Conservation (phyloP, 2,113 vertebrate species). For the Calcarius ornatus region DNA sequence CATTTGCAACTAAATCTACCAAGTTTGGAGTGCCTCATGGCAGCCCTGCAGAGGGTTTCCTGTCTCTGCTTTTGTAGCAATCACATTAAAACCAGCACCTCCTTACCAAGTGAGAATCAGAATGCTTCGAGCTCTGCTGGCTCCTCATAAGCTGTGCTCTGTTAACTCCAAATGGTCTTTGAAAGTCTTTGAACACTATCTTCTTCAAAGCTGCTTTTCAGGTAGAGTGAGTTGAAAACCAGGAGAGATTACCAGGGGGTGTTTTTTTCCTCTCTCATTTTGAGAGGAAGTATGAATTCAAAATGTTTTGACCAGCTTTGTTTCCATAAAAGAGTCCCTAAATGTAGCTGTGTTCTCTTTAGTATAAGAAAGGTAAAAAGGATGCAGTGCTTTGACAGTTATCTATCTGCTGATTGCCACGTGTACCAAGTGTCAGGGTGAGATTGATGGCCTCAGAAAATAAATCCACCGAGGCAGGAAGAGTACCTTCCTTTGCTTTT, state of each 20-base stretch:
- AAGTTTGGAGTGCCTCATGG: neutral
- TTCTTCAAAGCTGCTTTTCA: neutral
- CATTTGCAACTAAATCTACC: neutral
- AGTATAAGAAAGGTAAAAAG: neutral
- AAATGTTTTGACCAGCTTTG: conserved; percentile 21
- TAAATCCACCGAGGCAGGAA: neutral
- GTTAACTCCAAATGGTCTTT: neutral
- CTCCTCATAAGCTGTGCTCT: neutral
- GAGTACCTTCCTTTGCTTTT: neutral
- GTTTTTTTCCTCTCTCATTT: neutral
- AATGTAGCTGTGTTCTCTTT: neutral
- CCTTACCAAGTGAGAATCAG: neutral
- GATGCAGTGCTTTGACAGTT: neutral
- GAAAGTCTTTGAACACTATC: neutral
- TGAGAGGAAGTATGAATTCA: neutral
- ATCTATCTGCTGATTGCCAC: neutral
- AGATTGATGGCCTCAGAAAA: neutral
- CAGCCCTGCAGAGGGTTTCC: neutral
- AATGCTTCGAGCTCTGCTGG: neutral
- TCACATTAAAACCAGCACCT: neutral
- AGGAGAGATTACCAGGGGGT: neutral
- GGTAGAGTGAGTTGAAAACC: neutral
- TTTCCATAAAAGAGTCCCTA: neutral
- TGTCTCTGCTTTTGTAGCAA: neutral
- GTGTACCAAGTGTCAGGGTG: neutral